A percentile compares a stretch with the other conserved stretches of the same genome.
Conservation (phyloP, 1,140 invertebrate genomes). For the Colletes gigas region DNA sequence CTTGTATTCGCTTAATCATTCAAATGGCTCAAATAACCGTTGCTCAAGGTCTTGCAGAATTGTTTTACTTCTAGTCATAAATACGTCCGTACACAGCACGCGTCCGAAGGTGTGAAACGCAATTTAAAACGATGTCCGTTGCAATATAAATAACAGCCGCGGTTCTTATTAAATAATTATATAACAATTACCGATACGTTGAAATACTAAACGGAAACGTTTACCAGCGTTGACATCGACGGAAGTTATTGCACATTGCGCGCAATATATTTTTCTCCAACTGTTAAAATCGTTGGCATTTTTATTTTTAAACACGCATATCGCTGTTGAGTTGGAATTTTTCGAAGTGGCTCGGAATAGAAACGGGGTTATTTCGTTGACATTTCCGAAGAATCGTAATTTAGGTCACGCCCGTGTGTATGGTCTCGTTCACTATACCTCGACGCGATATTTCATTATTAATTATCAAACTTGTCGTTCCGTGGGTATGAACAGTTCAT, state of each 20-base stretch:
- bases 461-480: conserved; percentile 23
- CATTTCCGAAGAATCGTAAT: conserved; percentile 16
- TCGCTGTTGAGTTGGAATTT: neutral
- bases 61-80: neutral
- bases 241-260: no score
- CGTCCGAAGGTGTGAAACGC: neutral
- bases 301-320: no score
- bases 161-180: neutral
- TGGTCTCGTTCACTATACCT: neutral
- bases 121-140: neutral
- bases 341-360: neutral
- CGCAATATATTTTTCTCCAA: neutral
- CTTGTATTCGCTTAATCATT: neutral
- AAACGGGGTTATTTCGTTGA: neutral
- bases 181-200: neutral
- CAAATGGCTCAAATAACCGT: neutral
- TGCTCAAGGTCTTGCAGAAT: neutral
- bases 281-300: neutral
- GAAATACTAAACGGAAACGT: neutral
- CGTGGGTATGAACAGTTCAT: neutral
- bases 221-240: neutral
- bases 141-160: neutral
- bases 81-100: no score
- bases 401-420: conserved; percentile 33
- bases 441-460: conserved; percentile 23